A percentile compares a stretch with the other conserved stretches of the same genome.
Evolutionary conservation across 2,888 invertebrate species (phyloP).

Genomic region (Anorthoa munda): DNA sequence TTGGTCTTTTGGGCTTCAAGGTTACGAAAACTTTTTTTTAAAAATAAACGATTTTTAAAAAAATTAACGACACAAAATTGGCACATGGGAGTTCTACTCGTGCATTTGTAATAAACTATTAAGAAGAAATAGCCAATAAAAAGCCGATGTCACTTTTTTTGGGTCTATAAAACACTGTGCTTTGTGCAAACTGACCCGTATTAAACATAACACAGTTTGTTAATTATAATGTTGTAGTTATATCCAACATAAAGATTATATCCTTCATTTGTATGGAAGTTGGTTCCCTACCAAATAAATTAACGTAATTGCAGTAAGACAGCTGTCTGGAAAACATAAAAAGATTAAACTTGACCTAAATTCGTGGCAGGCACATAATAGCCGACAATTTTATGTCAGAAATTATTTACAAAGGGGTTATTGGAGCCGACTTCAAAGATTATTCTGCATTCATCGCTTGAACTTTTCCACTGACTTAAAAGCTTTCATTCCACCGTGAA

Average conservation of each 20-base stretch:
- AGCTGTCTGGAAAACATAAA: conserved; percentile 37
- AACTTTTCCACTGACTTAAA: conserved; percentile 40
- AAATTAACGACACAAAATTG: too few species aligned
- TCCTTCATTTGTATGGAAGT: conserved; percentile 1
- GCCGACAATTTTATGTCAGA: conserved; percentile 28
- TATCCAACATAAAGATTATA: not conserved
- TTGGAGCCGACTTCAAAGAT: conserved; percentile 23
- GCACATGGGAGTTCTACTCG: too few species aligned
- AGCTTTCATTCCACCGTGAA: conserved; percentile 30
- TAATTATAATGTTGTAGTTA: conserved; percentile 2
- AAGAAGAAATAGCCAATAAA: too few species aligned
- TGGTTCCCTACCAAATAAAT: conserved; percentile 8
- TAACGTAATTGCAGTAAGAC: conserved; percentile 25
- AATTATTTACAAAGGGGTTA: conserved; percentile 34
- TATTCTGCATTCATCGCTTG: conserved; percentile 37
- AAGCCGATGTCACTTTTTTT: too few species aligned
- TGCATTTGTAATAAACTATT: too few species aligned
- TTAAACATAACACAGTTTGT: not conserved
- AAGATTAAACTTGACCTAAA: conserved; percentile 44
- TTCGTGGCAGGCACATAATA: conserved; percentile 22
- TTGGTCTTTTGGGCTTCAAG: too few species aligned
- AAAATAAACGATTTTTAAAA: too few species aligned
- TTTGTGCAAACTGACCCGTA: not conserved
- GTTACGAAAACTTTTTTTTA: too few species aligned
- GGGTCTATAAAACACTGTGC: too few species aligned